Evolutionary conservation across 23 tunicate genomes (phyloP).

Genomic region (Ciona savignyi): DNA sequence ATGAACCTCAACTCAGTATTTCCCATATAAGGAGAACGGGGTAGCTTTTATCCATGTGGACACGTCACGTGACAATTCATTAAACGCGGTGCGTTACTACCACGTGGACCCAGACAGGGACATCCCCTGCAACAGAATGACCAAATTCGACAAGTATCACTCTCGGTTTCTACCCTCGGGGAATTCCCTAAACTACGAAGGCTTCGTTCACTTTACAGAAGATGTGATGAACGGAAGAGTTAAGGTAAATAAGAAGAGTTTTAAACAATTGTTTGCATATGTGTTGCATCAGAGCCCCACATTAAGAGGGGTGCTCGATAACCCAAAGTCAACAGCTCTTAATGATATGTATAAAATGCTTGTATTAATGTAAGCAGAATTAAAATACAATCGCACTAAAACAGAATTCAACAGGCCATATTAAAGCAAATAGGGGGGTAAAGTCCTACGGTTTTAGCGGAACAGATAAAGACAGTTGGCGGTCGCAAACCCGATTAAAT

Average conservation of each 20-base stretch:
- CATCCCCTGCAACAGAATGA: slow-evolving; percentile 79
- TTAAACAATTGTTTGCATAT: no score
- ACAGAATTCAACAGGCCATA: no score
- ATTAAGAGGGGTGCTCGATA: no score
- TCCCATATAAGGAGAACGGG: slow-evolving; percentile 28
- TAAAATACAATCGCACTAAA: no score
- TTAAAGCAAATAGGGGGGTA: no score
- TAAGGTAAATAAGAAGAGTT: slow-evolving; percentile 20
- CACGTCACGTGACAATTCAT: slow-evolving; percentile 12
- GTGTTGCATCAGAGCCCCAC: no score
- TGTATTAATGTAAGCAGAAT: no score
- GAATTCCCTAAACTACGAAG: slow-evolving; percentile 35
- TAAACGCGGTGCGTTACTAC: slow-evolving; percentile 24
- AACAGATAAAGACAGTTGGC: no score
- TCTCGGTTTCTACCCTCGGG: slow-evolving; percentile 48
- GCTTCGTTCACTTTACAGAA: slow-evolving; percentile 51
- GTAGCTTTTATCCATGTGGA: slow-evolving; percentile 73
- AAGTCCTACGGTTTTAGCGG: no score
- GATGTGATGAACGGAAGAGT: slow-evolving; percentile 54
- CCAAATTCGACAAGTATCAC: slow-evolving; percentile 48
- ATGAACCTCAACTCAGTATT: background rate
- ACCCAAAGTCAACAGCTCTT: no score
- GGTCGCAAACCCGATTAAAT: no score
- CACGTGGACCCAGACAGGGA: slow-evolving; percentile 75
- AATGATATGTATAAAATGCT: no score